Base-by-base conservation (phyloP, 2,113 vertebrate genomes). In the Chamaetylas fuelleborni region DNA sequence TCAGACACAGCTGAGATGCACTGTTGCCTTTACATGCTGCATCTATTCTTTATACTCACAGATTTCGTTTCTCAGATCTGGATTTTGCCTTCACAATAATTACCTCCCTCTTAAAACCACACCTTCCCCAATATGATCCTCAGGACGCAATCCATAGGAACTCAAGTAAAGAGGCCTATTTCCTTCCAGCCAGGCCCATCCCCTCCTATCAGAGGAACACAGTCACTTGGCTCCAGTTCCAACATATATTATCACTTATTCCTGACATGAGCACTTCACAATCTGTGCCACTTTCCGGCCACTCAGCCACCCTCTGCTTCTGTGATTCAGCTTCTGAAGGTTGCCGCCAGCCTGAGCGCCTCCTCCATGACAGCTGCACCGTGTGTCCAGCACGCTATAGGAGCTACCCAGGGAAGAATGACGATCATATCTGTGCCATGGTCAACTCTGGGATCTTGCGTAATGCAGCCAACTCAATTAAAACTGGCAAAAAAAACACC, bases 151-250 rank as follows among this genome's bases (percentile, higher is more conserved):
- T 34, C 22, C 26, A 24, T 36, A 74, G 34, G 34, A 91, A 48
- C 20, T 71, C 38, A 82, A 77, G 50, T 81, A 57, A 80, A 90
- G 58, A 86, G 82, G 80, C 83, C 92, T 78, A 69, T 76, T 96
- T 86, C 83, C 79, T 81, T 94, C 64, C 72, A 81, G 50, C 40
- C 56, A 83, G 60, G 82, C 72, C 80, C 40, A 79, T 86, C 64
- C 72, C 33, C n/a, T 96, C 3, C 0, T 93, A 95, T 92, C 95
- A 95, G 43, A 92, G 38, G 42, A 88, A 78, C 86, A 64, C 26
- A 60, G 69, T 60, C 56, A 62, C 56, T 92, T 94, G 96, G 94
- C 88, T 95, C 12, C 40, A 56, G 42, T 92, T 96, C 86, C 86
- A 94, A 84, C 47, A 84, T 12, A 14, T 9, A 64, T 73, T 92